Percentiles rank a stretch among this genome's conserved stretches.
Evolutionary conservation across 2,888 invertebrate species (phyloP).

Genomic region (Lottia scabra): DNA sequence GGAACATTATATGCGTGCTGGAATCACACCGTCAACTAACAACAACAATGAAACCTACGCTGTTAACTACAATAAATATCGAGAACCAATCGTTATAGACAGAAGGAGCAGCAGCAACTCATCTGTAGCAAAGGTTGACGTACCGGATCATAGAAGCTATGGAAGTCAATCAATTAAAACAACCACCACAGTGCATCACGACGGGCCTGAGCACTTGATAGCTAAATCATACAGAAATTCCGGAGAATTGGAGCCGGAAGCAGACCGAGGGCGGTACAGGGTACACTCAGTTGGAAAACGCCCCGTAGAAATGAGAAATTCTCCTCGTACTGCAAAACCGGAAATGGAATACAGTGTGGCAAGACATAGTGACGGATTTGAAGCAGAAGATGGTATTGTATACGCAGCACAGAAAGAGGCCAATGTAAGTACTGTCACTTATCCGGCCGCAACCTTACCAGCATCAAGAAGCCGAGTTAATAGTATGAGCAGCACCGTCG

Average conservation of each 20-base stretch:
- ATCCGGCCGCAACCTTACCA: background rate
- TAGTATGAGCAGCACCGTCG: background rate
- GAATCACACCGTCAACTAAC: background rate
- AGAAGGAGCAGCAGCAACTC: background rate
- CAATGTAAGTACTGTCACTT: background rate
- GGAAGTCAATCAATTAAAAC: background rate
- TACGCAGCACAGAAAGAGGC: background rate
- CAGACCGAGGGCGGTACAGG: background rate
- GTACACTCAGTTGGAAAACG: background rate
- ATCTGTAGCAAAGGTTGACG: background rate
- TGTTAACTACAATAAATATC: background rate
- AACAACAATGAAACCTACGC: background rate
- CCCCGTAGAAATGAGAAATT: too few species aligned
- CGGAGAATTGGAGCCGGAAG: background rate
- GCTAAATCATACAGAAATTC: background rate
- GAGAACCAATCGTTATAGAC: background rate
- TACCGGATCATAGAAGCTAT: background rate
- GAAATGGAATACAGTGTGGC: background rate
- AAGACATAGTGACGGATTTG: background rate
- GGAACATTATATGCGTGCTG: constrained; percentile 12
- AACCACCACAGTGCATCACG: background rate
- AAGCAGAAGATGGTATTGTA: background rate
- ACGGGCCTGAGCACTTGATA: background rate
- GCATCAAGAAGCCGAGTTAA: background rate
- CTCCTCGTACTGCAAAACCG: background rate